Conservation (phyloP, 2,797 vertebrate species). For the Adrianichthys oophorus region DNA sequence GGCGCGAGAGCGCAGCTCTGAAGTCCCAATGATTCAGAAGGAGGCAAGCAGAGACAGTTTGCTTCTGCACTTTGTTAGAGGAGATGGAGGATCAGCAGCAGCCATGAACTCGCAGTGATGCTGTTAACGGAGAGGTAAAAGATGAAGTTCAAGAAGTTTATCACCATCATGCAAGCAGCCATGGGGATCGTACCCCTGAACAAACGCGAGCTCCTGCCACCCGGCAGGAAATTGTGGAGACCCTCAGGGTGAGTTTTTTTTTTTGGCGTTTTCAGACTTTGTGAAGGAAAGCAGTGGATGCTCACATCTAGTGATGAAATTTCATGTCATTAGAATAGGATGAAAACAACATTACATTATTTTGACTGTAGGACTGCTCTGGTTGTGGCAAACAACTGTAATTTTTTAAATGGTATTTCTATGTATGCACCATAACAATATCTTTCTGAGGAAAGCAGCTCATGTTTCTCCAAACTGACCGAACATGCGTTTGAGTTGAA, state of each 20-base stretch:
- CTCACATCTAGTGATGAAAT: no score
- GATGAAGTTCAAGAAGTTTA: conserved; percentile 97
- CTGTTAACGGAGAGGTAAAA: conserved; percentile 22
- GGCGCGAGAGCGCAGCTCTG: conserved; percentile 14
- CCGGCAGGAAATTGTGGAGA: conserved; percentile 91
- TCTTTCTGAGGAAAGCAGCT: no score
- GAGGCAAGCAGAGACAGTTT: conserved; percentile 10
- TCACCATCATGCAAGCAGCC: conserved; percentile 91
- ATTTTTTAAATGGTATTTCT: background rate
- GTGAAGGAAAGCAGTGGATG: background rate
- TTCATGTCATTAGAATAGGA: no score
- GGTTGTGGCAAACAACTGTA: background rate
- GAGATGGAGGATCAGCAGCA: conserved; percentile 21
- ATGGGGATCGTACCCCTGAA: conserved; percentile 92
- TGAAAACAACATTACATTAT: background rate
- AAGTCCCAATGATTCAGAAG: conserved; percentile 9
- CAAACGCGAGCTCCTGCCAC: conserved; percentile 90
- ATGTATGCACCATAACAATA: background rate
- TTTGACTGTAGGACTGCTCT: background rate
- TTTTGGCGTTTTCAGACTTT: background rate
- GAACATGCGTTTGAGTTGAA: no score
- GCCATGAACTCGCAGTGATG: conserved; percentile 5
- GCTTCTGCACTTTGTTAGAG: conserved; percentile 2
- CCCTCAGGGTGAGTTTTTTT: conserved; percentile 86
- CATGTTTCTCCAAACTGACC: no score